Base-by-base conservation (phyloP, 2,888 invertebrate genomes). In the Mesopsocus fuscifrons region DNA sequence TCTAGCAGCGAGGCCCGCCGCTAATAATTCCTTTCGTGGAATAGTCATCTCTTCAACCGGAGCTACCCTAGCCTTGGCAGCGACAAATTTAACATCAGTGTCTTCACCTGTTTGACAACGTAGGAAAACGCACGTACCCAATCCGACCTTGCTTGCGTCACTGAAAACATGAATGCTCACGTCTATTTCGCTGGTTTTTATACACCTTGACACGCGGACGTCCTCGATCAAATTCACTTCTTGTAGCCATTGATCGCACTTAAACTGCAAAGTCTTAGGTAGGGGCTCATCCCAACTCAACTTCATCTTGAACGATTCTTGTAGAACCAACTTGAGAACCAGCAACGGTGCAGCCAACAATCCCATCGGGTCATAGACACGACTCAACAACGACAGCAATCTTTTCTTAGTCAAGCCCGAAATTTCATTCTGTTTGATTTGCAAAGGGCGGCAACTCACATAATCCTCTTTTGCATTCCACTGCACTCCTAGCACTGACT, bases 401-500 rank as follows among this genome's bases (percentile, higher is more conserved):
- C 9, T n/a, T n/a, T n/a, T 9, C n/a, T 30, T 30, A n/a, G 30
- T 30, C n/a, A n/a, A n/a, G n/a, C n/a, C n/a, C n/a, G n/a, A n/a
- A n/a, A n/a, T n/a, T n/a, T n/a, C n/a, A n/a, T n/a, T n/a, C n/a
- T n/a, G n/a, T n/a, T n/a, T n/a, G n/a, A n/a, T n/a, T n/a, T n/a
- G n/a, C 9, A 30, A 11, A 30, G 30, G 30, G 9, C n/a, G 9
- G n/a, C n/a, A n/a, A n/a, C n/a, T n/a, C n/a, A n/a, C n/a, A n/a
- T n/a, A n/a, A n/a, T n/a, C n/a, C n/a, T n/a, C n/a, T n/a, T n/a
- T n/a, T n/a, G n/a, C n/a, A n/a, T n/a, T n/a, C 34, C 42, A 42
- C 16, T 18, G 32, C 16, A 42, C 15, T 6, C 35, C 42, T 15
- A 42, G 31, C 3, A 42, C 9, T 17, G 42, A 18, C 9, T 9